Conservation (phyloP, 2,113 vertebrate genomes). For the Phrynosoma platyrhinos region DNA sequence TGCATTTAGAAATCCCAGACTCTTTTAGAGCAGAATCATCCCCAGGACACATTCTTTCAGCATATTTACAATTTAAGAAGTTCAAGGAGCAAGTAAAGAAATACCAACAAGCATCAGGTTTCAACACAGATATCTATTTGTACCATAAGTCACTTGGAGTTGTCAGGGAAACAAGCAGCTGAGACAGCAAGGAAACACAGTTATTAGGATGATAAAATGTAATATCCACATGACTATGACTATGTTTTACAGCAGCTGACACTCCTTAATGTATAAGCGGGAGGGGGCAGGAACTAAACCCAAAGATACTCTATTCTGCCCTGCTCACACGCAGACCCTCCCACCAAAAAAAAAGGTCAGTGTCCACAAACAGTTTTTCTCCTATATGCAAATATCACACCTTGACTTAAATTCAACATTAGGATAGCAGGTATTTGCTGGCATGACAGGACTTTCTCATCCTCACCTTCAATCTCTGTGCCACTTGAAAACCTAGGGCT, state of each 20-base stretch:
- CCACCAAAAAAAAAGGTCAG: not conserved
- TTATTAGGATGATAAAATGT: constrained; percentile 9
- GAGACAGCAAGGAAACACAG: constrained; percentile 27
- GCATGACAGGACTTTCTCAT: too few relatives aligned
- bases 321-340: not conserved
- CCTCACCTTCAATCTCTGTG: too few relatives aligned
- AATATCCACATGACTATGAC: not conserved
- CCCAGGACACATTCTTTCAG: constrained; percentile 34
- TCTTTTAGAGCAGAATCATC: constrained; percentile 6
- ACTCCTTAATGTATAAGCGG: not conserved
- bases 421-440: too few relatives aligned
- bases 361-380: not conserved
- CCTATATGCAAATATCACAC: not conserved
- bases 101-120: constrained; percentile 11
- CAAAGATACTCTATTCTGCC: not conserved
- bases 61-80: constrained; percentile 15
- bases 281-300: not conserved
- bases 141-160: not conserved
- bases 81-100: constrained; percentile 37
- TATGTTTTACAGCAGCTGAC: not conserved
- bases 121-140: constrained; percentile 30
- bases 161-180: constrained; percentile 38
- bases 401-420: not conserved
- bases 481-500: too few relatives aligned
- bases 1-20: not conserved